Conservation (phyloP, 2,888 invertebrate genomes). For the Syritta pipiens region DNA sequence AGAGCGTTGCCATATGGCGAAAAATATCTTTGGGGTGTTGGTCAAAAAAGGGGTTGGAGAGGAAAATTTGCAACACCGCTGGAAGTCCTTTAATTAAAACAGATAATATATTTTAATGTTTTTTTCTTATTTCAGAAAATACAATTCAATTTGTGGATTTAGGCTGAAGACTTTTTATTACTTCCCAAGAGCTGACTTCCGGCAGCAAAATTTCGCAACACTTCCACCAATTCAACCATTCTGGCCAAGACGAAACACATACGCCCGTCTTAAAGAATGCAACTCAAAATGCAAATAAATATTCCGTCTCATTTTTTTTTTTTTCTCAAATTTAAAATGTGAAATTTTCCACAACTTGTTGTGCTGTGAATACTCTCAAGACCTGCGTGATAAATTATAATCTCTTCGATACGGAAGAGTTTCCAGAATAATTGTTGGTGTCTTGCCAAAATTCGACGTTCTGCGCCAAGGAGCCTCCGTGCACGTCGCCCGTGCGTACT, state of each 20-base stretch:
- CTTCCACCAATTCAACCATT: not conserved
- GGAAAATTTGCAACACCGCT: too few relatives aligned
- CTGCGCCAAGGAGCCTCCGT: conserved; percentile 34
- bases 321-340: not conserved
- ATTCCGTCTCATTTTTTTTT: too few relatives aligned
- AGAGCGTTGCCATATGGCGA: conserved; percentile 38
- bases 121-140: too few relatives aligned
- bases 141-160: too few relatives aligned
- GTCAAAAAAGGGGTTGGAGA: too few relatives aligned
- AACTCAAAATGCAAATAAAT: not conserved
- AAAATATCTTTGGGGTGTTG: conserved; percentile 33
- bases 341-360: conserved; percentile 37
- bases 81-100: too few relatives aligned
- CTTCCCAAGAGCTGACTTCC: too few relatives aligned
- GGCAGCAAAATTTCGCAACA: too few relatives aligned
- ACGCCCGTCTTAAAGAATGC: not conserved
- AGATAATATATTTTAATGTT: too few relatives aligned
- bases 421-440: conserved; percentile 68
- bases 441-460: conserved; percentile 59
- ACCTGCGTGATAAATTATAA: conserved; percentile 54
- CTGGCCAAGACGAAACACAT: not conserved
- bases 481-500: conserved; percentile 32
- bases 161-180: too few relatives aligned
- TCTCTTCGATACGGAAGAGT: conserved; percentile 69
- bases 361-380: conserved; percentile 24